These are phyloP conservation scores for Drosophila parvula DNA, from an alignment of 1,140 invertebrate genomes.

Conservation along the genomic window DNA sequence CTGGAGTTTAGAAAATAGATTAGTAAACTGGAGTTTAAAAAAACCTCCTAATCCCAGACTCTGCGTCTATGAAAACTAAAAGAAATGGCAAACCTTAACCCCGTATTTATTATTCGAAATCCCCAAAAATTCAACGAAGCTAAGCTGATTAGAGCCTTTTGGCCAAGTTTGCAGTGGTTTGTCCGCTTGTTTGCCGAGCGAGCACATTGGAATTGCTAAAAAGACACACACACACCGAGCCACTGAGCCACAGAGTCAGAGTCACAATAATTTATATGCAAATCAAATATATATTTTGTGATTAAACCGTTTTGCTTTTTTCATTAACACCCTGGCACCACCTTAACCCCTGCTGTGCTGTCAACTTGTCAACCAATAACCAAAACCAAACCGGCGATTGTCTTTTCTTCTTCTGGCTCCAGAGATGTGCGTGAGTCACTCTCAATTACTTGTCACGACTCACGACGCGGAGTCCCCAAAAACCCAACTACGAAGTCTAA, in stretches of 20 bases:
- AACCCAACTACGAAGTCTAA: too few relatives aligned
- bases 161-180: constrained; percentile 33
- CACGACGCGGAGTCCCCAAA: background rate
- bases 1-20: background rate
- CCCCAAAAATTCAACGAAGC: background rate
- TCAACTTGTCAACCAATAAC: constrained; percentile 37
- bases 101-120: background rate
- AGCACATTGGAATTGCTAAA: constrained; percentile 29
- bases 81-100: constrained; percentile 9
- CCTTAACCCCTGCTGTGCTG: constrained; percentile 29
- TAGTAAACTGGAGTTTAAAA: background rate
- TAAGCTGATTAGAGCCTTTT: constrained; percentile 45
- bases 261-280: constrained; percentile 76
- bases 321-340: constrained; percentile 67
- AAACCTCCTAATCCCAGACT: background rate
- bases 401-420: constrained; percentile 6
- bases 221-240: constrained; percentile 17
- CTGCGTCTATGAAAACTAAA: background rate
- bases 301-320: constrained; percentile 79
- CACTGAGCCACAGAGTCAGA: constrained; percentile 10
- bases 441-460: background rate
- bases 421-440: constrained; percentile 32
- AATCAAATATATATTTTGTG: constrained; percentile 74
- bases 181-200: constrained; percentile 5
- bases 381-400: constrained; percentile 15